These are phyloP conservation scores for Aproaerema taeniolella DNA, from an alignment of 2,888 invertebrate genomes.

Conservation along the genomic window DNA sequence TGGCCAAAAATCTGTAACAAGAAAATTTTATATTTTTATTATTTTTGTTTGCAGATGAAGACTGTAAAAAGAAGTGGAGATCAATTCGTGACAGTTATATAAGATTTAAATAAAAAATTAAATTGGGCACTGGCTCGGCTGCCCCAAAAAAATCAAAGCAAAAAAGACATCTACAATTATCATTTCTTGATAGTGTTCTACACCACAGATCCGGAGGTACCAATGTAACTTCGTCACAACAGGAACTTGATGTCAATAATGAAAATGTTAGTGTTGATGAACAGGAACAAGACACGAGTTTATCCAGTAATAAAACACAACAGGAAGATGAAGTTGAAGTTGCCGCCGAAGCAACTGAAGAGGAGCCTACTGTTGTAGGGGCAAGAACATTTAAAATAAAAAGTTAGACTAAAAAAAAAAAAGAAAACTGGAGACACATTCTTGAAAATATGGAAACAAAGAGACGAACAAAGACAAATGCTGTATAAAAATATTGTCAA, in stretches of 20 bases:
- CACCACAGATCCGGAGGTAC: slow-evolving; percentile 14
- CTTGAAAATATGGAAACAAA: slow-evolving; percentile 10
- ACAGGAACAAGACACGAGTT: slow-evolving; percentile 8
- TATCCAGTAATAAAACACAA: slow-evolving; percentile 1
- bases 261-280: slow-evolving; percentile 12
- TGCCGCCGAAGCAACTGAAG: slow-evolving; percentile 5
- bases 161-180: slow-evolving; percentile 14
- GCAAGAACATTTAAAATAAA: background rate
- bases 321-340: slow-evolving; percentile 5
- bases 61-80: slow-evolving; percentile 16
- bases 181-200: slow-evolving; percentile 14
- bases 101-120: slow-evolving; percentile 17
- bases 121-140: slow-evolving; percentile 15
- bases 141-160: slow-evolving; percentile 12
- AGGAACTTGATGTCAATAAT: slow-evolving; percentile 8
- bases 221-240: slow-evolving; percentile 10
- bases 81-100: slow-evolving; percentile 13
- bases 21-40: slow-evolving; percentile 6
- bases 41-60: slow-evolving; percentile 16
- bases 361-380: slow-evolving; percentile 3
- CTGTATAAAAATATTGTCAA: slow-evolving; percentile 5
- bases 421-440: slow-evolving; percentile 8
- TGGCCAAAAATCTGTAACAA: slow-evolving; percentile 14
- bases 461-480: slow-evolving; percentile 7
- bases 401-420: background rate